Percentiles rank a stretch among this genome's conserved stretches.
phyloP scores from a whole-genome alignment of 2,888 invertebrate species.

The Syritta pipiens region DNA sequence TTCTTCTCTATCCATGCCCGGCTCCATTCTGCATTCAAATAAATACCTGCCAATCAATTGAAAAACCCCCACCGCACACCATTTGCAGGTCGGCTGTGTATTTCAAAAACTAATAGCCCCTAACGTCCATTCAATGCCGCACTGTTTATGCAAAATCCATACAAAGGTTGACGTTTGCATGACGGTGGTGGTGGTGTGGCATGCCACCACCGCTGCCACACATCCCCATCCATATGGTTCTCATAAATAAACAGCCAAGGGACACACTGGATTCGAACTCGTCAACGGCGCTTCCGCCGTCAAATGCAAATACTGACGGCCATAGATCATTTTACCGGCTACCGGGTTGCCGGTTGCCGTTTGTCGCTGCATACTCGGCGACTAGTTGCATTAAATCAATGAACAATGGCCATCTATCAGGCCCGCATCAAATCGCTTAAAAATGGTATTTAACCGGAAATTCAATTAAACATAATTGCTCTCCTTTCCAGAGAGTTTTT shows the following conservation, averaged over 20 bases:
- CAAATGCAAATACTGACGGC: neutral
- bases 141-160: slow-evolving; percentile 31
- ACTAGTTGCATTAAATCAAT: slow-evolving; percentile 58
- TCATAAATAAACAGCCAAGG: slow-evolving; percentile 46
- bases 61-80: neutral
- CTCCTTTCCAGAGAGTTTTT: slow-evolving; percentile 9
- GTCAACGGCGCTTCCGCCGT: slow-evolving; percentile 6
- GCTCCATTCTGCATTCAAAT: too few relatives aligned
- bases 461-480: slow-evolving; percentile 62
- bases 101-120: too few relatives aligned
- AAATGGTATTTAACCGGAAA: slow-evolving; percentile 60
- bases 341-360: neutral
- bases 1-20: too few relatives aligned
- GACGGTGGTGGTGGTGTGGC: neutral
- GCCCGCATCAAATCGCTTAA: slow-evolving; percentile 51
- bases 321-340: slow-evolving; percentile 10
- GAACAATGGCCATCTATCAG: slow-evolving; percentile 66
- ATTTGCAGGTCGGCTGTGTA: neutral
- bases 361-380: neutral
- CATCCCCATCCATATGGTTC: slow-evolving; percentile 35
- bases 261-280: slow-evolving; percentile 22
- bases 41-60: slow-evolving; percentile 33
- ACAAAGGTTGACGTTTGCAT: slow-evolving; percentile 23
- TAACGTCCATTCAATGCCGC: slow-evolving; percentile 21
- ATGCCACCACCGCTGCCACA: neutral